Percentiles rank a stretch among this genome's conserved stretches.
Conservation (phyloP, 2,797 vertebrate genomes). For the Falco novaeseelandiae region DNA sequence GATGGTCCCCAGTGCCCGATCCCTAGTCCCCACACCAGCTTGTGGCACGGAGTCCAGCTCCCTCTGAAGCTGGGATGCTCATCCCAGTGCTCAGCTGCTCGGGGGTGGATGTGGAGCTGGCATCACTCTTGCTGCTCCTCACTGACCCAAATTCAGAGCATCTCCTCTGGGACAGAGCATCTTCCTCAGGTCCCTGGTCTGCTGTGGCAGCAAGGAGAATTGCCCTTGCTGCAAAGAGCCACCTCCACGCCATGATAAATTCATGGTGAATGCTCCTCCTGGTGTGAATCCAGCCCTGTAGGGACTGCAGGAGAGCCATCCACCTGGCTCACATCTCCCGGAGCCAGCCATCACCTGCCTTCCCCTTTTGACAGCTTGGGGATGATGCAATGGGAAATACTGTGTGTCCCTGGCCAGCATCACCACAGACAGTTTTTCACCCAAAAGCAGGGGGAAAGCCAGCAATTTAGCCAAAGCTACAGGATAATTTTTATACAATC, state of each 20-base stretch:
- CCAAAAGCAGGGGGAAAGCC: background rate
- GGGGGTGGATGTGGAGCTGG: background rate
- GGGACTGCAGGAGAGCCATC: background rate
- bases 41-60: fast-evolving
- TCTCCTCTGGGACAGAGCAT: background rate
- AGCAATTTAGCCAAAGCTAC: background rate
- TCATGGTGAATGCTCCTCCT: fast-evolving
- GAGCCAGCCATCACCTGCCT: background rate
- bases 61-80: fast-evolving
- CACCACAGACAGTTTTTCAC: background rate
- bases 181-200: background rate
- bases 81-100: fast-evolving
- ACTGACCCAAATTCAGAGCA: background rate
- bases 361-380: background rate
- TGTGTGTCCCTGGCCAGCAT: fast-evolving
- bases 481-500: background rate
- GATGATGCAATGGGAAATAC: background rate
- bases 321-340: background rate
- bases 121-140: background rate
- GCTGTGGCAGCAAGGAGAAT: fast-evolving
- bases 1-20: background rate
- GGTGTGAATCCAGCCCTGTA: fast-evolving
- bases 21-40: background rate
- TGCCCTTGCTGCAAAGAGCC: background rate
- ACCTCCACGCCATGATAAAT: background rate